Percentiles rank a stretch among this genome's conserved stretches.
Conservation (phyloP, 2,113 vertebrate genomes). For the Phyllostomus hastatus region DNA sequence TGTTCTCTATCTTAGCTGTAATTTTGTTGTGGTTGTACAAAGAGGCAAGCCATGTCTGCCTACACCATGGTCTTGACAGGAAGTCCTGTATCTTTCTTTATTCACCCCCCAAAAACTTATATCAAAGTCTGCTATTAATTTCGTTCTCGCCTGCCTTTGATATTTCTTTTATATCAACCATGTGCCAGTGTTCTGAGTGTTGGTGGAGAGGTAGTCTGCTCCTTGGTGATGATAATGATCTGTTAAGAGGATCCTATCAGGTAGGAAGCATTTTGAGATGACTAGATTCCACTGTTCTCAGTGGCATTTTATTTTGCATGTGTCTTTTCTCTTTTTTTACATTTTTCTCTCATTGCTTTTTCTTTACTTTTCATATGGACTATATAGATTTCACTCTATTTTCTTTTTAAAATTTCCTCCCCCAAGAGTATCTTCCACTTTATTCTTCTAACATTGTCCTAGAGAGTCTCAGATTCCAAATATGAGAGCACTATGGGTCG, state of each 20-base stretch:
- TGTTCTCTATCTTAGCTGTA: too few relatives aligned
- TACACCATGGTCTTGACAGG: too few relatives aligned
- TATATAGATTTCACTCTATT: neutral
- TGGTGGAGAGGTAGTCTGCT: neutral
- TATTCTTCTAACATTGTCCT: neutral
- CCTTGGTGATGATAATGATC: neutral
- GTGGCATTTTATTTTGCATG: neutral
- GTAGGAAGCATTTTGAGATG: neutral
- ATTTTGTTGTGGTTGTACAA: too few relatives aligned
- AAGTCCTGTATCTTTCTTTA: neutral
- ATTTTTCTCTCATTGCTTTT: neutral
- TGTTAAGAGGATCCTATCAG: neutral
- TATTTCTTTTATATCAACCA: neutral
- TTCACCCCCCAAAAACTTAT: neutral
- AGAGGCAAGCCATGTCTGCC: too few relatives aligned
- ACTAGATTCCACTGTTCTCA: neutral
- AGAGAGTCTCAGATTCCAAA: neutral
- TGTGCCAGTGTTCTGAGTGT: neutral
- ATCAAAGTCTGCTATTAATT: neutral
- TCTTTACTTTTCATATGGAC: neutral
- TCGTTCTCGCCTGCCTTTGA: neutral
- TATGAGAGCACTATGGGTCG: neutral
- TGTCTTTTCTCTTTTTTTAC: neutral
- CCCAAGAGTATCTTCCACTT: neutral
- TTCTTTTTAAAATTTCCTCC: neutral